Base-by-base conservation (phyloP, 2,888 invertebrate genomes). In the Adineta ricciae region DNA sequence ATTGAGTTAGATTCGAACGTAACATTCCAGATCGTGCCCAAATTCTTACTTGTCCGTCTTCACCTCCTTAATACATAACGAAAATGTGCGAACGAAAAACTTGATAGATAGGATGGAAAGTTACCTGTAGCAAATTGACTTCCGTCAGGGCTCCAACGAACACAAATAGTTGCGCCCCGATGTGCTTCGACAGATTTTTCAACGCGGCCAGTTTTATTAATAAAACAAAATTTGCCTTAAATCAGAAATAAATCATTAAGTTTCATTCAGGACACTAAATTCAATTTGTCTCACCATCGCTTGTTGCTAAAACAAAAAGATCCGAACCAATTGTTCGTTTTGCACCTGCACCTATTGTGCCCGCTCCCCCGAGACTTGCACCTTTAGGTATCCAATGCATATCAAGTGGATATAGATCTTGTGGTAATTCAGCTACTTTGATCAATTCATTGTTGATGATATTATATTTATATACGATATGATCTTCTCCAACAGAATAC, bases 11-110 rank as follows among this genome's bases (percentile, higher is more conserved):
- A 1, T 94, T 94, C 0, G 97, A 96, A 2, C 99, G 93, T 24
- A 98, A 92, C 91, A 92, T 92, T n/a, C 97, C 98, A 88, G 95
- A 95, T 83, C 96, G 92, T 0, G 98, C 98, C 98, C 98, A 99
- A 86, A 98, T 94, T 91, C 97, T 97, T 3, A 98, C 93, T 86
- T 93, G 93, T 2, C 98, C 99, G 91, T 99, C 99, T 92, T 99
- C 98, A 0, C 97, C 97, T 87, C 94, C 97, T 64, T 9, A 46
- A 46, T 46, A 46, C 5, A 46, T 46, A 46, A 8, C 46, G 11
- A 46, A 46, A 46, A 27, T 14, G 19, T 21, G 19, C 19, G 7
- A 1, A 46, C 46, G 11, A 46, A 46, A 11, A 24, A 52, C 21
- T 24, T 19, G 24, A 52, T 16, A 52, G 4, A 21, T 52, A 5